Evolutionary conservation across 2,797 vertebrate genomes (phyloP).

Genomic region (Eulemur mongoz): DNA sequence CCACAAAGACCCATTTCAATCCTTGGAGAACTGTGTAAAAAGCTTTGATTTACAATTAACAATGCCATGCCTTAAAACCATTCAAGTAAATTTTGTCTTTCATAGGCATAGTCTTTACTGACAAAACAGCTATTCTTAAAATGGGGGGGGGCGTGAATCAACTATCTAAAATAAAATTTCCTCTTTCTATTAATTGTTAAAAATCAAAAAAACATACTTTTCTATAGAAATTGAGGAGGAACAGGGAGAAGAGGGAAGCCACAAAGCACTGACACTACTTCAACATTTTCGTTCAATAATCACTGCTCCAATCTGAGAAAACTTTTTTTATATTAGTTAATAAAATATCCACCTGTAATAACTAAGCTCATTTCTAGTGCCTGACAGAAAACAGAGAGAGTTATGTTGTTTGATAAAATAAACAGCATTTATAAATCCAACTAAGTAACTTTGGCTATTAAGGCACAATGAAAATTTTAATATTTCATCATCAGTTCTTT

Average conservation of each 20-base stretch:
- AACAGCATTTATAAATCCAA: background rate
- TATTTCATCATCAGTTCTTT: conserved; percentile 22
- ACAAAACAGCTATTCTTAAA: conserved; percentile 52
- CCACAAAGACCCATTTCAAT: conserved; percentile 83
- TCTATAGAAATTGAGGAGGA: conserved; percentile 69
- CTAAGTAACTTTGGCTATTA: background rate
- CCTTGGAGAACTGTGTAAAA: conserved; percentile 80
- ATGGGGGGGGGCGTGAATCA: background rate
- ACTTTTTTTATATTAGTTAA: background rate
- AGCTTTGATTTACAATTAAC: conserved; percentile 85
- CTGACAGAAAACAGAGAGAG: background rate
- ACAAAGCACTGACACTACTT: background rate
- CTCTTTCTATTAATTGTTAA: conserved; percentile 37
- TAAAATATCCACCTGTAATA: background rate
- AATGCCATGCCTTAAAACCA: conserved; percentile 82
- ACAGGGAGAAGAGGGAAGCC: background rate
- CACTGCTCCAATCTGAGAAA: background rate
- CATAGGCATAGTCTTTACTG: conserved; percentile 70
- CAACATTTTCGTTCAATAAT: conserved; percentile 28
- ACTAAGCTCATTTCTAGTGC: background rate
- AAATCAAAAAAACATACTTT: conserved; percentile 77
- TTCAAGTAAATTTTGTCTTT: conserved; percentile 78
- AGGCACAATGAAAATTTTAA: conserved; percentile 1
- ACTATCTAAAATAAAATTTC: conserved; percentile 43
- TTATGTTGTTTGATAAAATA: conserved; percentile 10